Conservation (phyloP, 2,888 invertebrate species). For the Arctia plantaginis region DNA sequence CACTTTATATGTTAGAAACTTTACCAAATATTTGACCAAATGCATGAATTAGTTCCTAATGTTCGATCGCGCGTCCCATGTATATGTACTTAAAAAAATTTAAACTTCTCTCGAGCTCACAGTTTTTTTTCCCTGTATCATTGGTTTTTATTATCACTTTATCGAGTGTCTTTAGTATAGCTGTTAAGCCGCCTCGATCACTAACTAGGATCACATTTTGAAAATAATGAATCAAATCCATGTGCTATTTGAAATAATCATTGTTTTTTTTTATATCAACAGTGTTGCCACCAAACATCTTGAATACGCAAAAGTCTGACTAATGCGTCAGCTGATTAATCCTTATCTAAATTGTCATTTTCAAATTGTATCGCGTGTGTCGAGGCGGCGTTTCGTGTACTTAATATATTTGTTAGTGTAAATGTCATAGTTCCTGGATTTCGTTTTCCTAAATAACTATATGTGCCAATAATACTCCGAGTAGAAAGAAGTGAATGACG, state of each 20-base stretch:
- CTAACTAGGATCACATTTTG: not conserved
- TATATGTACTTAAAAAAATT: conserved; percentile 8
- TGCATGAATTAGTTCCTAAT: conserved; percentile 19
- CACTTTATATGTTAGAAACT: conserved; percentile 10
- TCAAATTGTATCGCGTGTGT: not conserved
- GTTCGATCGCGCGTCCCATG: conserved; percentile 24
- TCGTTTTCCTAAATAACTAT: conserved; percentile 14
- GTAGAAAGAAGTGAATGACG: conserved; percentile 12
- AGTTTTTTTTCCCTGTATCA: not conserved
- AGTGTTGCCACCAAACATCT: not conserved
- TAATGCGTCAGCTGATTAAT: not conserved
- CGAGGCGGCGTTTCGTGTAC: conserved; percentile 13
- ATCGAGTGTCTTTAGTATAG: not conserved
- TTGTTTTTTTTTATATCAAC: not conserved
- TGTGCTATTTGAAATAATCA: not conserved
- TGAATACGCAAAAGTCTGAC: not conserved
- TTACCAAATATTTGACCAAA: conserved; percentile 29
- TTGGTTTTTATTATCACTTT: conserved; percentile 16
- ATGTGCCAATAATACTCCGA: conserved; percentile 37
- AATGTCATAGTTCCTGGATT: conserved; percentile 26
- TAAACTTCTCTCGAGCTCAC: conserved; percentile 16
- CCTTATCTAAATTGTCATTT: not conserved
- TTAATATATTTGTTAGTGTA: conserved; percentile 24
- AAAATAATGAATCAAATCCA: not conserved
- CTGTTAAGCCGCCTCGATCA: not conserved